Evolutionary conservation across 2,113 vertebrate species (phyloP), one percentile per base, ranked within the genome.

Genomic region (Aleadryas rufinucha): DNA sequence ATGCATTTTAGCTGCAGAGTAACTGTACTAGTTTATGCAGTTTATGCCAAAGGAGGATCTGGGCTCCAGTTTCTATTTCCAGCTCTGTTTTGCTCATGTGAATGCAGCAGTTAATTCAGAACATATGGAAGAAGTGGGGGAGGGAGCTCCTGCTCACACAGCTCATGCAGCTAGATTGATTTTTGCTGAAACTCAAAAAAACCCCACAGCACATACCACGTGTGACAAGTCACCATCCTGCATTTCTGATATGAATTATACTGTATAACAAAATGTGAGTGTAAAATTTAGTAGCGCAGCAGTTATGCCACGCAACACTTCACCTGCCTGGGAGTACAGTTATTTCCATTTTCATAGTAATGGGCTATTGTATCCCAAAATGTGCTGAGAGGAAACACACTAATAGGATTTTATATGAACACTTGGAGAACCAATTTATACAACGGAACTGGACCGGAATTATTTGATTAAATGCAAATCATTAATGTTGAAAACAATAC

Each of bases 311-410:
- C 0, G 13, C 81, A 91, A 97, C 84, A 72, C 11, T 95, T 97
- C 93, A 93, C 86, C 94, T 96, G 77, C 37, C 57, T 77, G 71
- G 92, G 63, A 95, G 91, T 93, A 89, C 37, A 63, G 88, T 86
- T 84, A 92, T 95, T 95, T 95, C 60, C 72, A 95, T 97, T 95
- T 94, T 90, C 70, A 92, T 63, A 79, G 75, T 93, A 97, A 96
- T 92, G 59, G 92, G 63, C 87, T 94, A 87, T 89, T 93, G 84
- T 93, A 63, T 91, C 64, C 72, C 53, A 91, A 96, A 85, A 93
- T 84, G 56, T 50, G 39, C 39, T 89, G 83, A 85, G 37, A 88
- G 42, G 90, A 96, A 89, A 71, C 13, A 83, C 10, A 12, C 49
- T 97, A 92, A 95, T 90, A 65, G 80, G 83, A 79, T 96, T 96